phyloP scores from a whole-genome alignment of 1,140 invertebrate genomes.

The Brachionus angularis region DNA sequence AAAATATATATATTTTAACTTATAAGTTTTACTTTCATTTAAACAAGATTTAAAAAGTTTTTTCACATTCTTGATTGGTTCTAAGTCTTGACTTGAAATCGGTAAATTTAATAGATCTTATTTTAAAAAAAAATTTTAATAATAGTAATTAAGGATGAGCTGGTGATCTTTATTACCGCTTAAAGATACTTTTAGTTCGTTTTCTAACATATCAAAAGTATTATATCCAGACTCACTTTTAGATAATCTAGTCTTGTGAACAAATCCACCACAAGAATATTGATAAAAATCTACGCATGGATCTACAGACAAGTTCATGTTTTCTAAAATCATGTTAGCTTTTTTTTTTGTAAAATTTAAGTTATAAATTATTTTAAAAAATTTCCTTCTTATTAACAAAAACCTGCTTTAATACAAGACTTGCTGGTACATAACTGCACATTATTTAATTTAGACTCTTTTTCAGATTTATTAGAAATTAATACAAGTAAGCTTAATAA shows the following conservation, averaged over 20 bases:
- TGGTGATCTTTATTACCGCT: background rate
- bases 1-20: too few species aligned
- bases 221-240: background rate
- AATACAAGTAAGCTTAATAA: background rate
- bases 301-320: slow-evolving; percentile 58
- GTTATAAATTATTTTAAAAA: background rate
- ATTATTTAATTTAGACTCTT: background rate
- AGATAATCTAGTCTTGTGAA: slow-evolving; percentile 17
- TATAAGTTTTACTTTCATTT: slow-evolving; percentile 65
- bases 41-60: slow-evolving; percentile 77
- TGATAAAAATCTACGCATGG: slow-evolving; percentile 64
- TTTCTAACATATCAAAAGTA: slow-evolving; percentile 12
- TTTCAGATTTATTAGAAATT: background rate
- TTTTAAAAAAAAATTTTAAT: background rate
- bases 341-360: background rate
- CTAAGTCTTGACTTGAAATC: slow-evolving; percentile 49
- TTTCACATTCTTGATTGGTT: slow-evolving; percentile 63
- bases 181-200: background rate
- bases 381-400: background rate
- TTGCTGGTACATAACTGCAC: background rate
- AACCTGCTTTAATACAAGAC: slow-evolving; percentile 35
- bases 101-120: background rate
- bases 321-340: slow-evolving; percentile 52
- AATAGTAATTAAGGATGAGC: background rate
- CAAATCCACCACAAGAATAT: slow-evolving; percentile 60